Evolutionary conservation across 2,113 vertebrate species (phyloP).

Genomic region (Otis tarda): DNA sequence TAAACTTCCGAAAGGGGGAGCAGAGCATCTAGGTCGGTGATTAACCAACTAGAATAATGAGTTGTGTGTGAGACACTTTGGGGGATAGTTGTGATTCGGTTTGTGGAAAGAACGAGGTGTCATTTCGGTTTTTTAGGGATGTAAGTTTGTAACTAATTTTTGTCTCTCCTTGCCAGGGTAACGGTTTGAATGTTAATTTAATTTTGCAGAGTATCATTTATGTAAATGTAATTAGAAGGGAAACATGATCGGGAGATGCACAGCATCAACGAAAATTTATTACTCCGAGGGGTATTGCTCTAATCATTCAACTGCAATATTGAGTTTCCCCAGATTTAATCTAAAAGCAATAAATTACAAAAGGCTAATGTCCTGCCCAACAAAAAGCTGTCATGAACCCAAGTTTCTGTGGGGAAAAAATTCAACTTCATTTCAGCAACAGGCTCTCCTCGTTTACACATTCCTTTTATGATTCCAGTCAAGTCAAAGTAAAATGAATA

Average conservation of each 20-base stretch:
- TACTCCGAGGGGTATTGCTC: constrained; percentile 90
- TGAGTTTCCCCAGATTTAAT: constrained; percentile 97
- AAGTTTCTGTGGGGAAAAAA: constrained; percentile 71
- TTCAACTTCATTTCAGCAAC: constrained; percentile 79
- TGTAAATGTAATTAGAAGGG: constrained; percentile 99
- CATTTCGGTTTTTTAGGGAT: constrained; percentile 66
- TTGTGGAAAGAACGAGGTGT: constrained; percentile 62
- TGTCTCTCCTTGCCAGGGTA: constrained; percentile 81
- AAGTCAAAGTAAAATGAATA: constrained; percentile 68
- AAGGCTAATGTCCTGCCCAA: constrained; percentile 84
- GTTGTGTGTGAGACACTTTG: constrained; percentile 57
- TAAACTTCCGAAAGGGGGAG: constrained; percentile 40
- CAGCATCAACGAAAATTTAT: constrained; percentile 93
- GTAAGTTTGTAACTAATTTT: constrained; percentile 82
- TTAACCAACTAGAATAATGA: constrained; percentile 53
- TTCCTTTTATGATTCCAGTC: constrained; percentile 73
- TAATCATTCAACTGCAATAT: constrained; percentile 99
- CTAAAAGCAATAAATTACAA: constrained; percentile 96
- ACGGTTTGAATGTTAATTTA: constrained; percentile 89
- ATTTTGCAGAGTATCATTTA: constrained; percentile 96
- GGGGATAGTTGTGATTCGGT: constrained; percentile 65
- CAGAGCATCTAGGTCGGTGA: constrained; percentile 27
- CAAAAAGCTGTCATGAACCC: constrained; percentile 82
- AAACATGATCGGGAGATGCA: constrained; percentile 89
- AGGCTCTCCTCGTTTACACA: constrained; percentile 72